phyloP scores from a whole-genome alignment of 2,113 vertebrate species.

The Dicaeum eximium region DNA sequence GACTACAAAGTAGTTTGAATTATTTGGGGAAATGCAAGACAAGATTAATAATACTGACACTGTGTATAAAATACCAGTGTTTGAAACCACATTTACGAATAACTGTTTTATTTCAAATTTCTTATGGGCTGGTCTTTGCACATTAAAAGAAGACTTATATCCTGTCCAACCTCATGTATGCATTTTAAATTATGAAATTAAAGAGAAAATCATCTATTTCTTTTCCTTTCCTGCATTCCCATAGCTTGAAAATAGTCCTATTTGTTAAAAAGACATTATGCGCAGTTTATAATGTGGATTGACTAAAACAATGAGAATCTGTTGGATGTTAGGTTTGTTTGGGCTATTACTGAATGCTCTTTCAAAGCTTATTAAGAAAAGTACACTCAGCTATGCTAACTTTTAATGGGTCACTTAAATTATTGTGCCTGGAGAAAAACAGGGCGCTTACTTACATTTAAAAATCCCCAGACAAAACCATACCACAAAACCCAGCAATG shows the following conservation, averaged over 20 bases:
- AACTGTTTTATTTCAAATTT: conserved; percentile 62
- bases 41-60: conserved; percentile 61
- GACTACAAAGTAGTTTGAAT: conserved; percentile 51
- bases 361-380: conserved; percentile 26
- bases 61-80: conserved; percentile 55
- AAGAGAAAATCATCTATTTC: conserved; percentile 3
- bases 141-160: conserved; percentile 28
- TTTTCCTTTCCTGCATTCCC: neutral
- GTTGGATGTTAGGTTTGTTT: conserved; percentile 35
- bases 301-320: conserved; percentile 52
- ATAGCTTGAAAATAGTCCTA: neutral
- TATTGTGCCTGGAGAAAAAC: conserved; percentile 14
- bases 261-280: neutral
- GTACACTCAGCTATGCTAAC: neutral
- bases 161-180: neutral
- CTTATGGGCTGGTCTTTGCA: neutral
- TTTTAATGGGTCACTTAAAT: conserved; percentile 34
- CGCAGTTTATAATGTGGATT: neutral
- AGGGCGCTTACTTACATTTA: neutral
- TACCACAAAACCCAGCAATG: neutral
- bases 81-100: conserved; percentile 49
- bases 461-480: conserved; percentile 34
- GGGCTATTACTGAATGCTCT: conserved; percentile 25
- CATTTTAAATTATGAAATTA: conserved; percentile 23
- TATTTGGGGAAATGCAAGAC: conserved; percentile 45